These are phyloP conservation scores for Crypturellus undulatus DNA, from an alignment of 2,113 vertebrate genomes.

Conservation along the genomic window DNA sequence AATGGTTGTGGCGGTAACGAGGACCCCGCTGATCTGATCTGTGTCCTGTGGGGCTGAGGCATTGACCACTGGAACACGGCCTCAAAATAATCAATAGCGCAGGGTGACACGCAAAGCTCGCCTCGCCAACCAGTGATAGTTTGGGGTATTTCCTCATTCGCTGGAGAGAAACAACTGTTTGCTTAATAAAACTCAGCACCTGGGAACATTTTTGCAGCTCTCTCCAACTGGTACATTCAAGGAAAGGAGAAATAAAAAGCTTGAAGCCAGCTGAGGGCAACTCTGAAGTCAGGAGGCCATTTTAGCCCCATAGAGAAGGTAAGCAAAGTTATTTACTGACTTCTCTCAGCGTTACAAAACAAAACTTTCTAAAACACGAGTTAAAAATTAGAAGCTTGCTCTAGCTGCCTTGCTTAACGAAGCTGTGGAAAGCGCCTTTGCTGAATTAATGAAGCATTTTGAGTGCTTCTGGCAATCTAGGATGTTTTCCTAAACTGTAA, in stretches of 20 bases:
- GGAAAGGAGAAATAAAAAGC: neutral
- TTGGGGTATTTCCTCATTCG: conserved; percentile 65
- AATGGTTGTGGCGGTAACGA: neutral
- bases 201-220: neutral
- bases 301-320: neutral
- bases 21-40: fast-evolving
- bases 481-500: conserved; percentile 34
- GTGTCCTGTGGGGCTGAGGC: neutral
- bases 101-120: neutral
- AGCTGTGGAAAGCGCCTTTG: conserved; percentile 16
- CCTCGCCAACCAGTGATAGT: conserved; percentile 27
- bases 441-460: conserved; percentile 9
- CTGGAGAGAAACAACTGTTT: conserved; percentile 22
- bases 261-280: fast-evolving
- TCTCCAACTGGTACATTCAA: fast-evolving
- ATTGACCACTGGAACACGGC: conserved; percentile 73
- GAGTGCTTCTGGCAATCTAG: neutral
- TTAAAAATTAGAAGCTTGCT: conserved; percentile 14
- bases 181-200: neutral
- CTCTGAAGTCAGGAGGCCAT: neutral
- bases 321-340: neutral
- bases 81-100: conserved; percentile 29
- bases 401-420: neutral
- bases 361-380: neutral
- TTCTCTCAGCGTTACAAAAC: neutral